Evolutionary conservation across 2,113 vertebrate species (phyloP).

Genomic region (Corythaeola cristata): DNA sequence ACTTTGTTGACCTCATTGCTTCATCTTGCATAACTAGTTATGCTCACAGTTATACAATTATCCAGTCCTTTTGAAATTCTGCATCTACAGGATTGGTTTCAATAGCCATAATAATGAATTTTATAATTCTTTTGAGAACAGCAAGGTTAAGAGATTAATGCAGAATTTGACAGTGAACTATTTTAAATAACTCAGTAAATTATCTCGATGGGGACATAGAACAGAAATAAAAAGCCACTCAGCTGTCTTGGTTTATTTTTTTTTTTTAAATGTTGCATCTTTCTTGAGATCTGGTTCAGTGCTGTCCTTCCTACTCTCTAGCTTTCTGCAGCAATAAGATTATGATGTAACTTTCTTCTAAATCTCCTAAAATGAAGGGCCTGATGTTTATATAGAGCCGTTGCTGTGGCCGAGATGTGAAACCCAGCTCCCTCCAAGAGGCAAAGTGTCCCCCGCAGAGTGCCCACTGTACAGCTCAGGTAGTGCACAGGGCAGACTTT

Average conservation of each 20-base stretch:
- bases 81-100: neutral
- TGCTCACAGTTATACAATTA: neutral
- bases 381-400: neutral
- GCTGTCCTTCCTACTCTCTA: neutral
- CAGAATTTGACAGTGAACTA: neutral
- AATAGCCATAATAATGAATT: neutral
- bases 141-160: conserved; percentile 20
- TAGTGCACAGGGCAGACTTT: neutral
- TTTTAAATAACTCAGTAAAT: neutral
- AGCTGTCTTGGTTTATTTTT: neutral
- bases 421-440: neutral
- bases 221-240: neutral
- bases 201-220: neutral
- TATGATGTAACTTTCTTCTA: neutral
- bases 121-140: neutral
- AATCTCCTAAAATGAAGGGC: neutral
- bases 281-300: neutral
- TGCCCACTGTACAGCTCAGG: rapidly evolving
- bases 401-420: neutral
- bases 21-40: conserved; percentile 5
- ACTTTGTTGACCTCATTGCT: neutral
- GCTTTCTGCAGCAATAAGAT: neutral
- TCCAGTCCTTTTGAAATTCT: neutral
- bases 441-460: rapidly evolving
- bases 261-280: neutral